Base-by-base conservation (phyloP, 2,888 invertebrate genomes). In the Meiosimyza platycephala region DNA sequence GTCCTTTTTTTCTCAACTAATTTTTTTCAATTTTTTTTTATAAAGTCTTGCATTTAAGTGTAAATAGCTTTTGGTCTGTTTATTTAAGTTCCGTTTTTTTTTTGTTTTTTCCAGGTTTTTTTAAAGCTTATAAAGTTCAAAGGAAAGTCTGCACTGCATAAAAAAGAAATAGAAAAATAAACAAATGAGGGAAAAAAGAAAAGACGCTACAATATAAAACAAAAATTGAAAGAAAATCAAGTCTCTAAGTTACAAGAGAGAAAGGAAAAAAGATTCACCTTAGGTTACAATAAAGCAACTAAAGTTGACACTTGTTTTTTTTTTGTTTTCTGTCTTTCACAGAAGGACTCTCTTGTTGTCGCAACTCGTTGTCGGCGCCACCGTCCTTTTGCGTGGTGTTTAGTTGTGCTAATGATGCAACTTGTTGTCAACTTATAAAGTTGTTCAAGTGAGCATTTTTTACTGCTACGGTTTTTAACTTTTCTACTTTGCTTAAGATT, bases 371-470 rank as follows among this genome's bases (percentile, higher is more conserved):
- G 62, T 47, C 6, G 16, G 6, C n/a, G 50, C 16, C 64, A 33
- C 64, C 47, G 12, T 48, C 33, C 9, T 28, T 12, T n/a, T n/a
- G 18, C 50, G 13, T 28, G 48, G 33, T 28, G 15, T 51, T 59
- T 22, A 72, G 50, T 60, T 28, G 57, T 67, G 65, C 75, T 77
- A 77, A 77, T 77, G 77, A 77, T 77, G 76, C 74, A 77, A 77
- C 76, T 78, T 78, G 76, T 77, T 75, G 64, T 67, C 72, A 7
- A 18, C 57, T 67, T 63, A 40, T 55, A 63, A 48, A 47, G 72
- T 70, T 57, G 48, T 12, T 64, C 11, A 64, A 64, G 15, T 57
- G n/a, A 33, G 47, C 9, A 51, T 22, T 62, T 28, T 62, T 33
- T 69, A 52, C 28, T 28, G 16, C 33, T 13, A 12, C 33, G 51